A percentile compares a stretch with the other conserved stretches of the same genome.
Conservation (phyloP, 2,113 vertebrate genomes). For the Oncorhynchus gorbuscha region DNA sequence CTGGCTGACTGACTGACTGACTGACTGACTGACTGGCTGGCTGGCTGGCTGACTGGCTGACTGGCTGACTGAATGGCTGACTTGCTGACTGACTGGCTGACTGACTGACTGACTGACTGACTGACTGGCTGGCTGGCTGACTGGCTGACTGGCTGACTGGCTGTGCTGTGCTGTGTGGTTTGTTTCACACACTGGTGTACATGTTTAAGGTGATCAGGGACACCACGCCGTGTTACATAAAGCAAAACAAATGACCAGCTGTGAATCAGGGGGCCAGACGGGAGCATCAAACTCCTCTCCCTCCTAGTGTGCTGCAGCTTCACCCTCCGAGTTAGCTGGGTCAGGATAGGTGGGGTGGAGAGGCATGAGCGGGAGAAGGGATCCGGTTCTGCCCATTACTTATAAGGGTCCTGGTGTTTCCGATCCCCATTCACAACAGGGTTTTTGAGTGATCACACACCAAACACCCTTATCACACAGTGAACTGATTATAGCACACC, state of each 20-base stretch:
- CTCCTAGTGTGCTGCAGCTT: conserved; percentile 4
- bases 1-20: conserved; percentile 29
- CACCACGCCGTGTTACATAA: conserved; percentile 42
- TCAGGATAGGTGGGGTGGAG: conserved; percentile 37
- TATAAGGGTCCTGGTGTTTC: conserved; percentile 58
- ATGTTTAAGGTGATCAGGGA: conserved; percentile 57
- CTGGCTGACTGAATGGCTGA: conserved; percentile 18
- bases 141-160: conserved; percentile 30
- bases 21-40: no score
- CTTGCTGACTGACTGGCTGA: not conserved
- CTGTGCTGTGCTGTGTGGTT: not conserved
- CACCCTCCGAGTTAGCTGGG: conserved; percentile 36
- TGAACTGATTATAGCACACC: conserved; percentile 48
- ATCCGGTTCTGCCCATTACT: conserved; percentile 57
- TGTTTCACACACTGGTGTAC: conserved; percentile 36
- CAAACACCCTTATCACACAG: conserved; percentile 42
- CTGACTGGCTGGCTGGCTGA: conserved; percentile 27
- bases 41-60: conserved; percentile 31
- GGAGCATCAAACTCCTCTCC: conserved; percentile 44
- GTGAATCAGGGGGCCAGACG: conserved; percentile 37
- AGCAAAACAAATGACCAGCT: conserved; percentile 63
- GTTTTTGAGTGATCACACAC: conserved; percentile 56
- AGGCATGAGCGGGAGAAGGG: conserved; percentile 32
- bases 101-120: conserved; percentile 29
- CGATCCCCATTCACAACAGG: conserved; percentile 59